phyloP scores from a whole-genome alignment of 1,140 invertebrate genomes.

The Saccostrea glomerata region DNA sequence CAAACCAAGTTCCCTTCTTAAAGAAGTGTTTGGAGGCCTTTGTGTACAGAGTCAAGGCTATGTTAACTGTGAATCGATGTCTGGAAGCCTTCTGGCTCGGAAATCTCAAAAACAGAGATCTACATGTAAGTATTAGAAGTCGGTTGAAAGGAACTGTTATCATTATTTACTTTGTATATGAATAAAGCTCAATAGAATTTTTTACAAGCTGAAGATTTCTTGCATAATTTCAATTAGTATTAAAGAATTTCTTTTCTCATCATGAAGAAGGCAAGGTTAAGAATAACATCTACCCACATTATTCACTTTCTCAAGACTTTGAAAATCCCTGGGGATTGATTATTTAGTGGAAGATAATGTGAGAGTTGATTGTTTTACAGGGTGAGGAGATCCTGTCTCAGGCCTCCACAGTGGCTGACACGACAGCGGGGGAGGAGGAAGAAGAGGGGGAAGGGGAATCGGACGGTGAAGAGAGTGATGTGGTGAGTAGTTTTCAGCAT shows the following conservation, averaged over 20 bases:
- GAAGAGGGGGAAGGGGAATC: slow-evolving; percentile 58
- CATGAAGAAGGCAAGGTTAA: too few species aligned
- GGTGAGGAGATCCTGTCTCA: slow-evolving; percentile 76
- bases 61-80: slow-evolving; percentile 90
- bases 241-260: too few species aligned
- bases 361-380: slow-evolving; percentile 51
- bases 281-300: too few species aligned
- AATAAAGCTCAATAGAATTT: not conserved
- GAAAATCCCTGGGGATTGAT: too few species aligned
- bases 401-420: slow-evolving; percentile 45
- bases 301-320: too few species aligned
- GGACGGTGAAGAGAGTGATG: slow-evolving; percentile 73
- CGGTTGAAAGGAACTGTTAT: not conserved
- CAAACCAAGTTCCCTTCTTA: slow-evolving; percentile 88
- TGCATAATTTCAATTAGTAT: too few species aligned
- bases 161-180: not conserved
- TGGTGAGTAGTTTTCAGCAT: slow-evolving; percentile 60
- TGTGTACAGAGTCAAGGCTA: slow-evolving; percentile 90
- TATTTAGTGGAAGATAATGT: too few species aligned
- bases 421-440: slow-evolving; percentile 43
- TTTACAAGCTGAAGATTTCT: not conserved
- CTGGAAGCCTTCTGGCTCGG: slow-evolving; percentile 91
- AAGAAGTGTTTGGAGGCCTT: slow-evolving; percentile 88
- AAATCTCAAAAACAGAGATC: slow-evolving; percentile 91
- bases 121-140: slow-evolving; percentile 82